A percentile compares a stretch with the other conserved stretches of the same genome.
These are phyloP conservation scores for Eulemur mongoz DNA, from an alignment of 2,797 vertebrate species.

Conservation along the genomic window DNA sequence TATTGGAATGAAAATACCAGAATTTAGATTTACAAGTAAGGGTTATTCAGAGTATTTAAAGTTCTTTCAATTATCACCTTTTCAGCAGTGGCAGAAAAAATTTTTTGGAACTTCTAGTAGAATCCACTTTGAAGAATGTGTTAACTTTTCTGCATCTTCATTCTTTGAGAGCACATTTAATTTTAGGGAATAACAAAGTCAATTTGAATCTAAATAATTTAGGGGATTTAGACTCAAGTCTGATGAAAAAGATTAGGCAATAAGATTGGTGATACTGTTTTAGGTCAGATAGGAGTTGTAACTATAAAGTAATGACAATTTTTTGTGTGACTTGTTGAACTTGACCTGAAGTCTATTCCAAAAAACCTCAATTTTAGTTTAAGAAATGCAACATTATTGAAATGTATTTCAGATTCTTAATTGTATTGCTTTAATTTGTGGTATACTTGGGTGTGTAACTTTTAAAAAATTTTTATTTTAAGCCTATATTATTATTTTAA, in stretches of 20 bases:
- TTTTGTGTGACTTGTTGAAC: conserved; percentile 41
- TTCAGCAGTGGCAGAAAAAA: background rate
- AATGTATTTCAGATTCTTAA: background rate
- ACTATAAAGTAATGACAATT: conserved; percentile 40
- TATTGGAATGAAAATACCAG: conserved; percentile 4
- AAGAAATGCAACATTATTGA: background rate
- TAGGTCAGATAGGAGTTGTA: background rate
- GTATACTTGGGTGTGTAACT: conserved; percentile 23
- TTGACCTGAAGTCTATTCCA: conserved; percentile 39
- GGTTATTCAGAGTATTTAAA: background rate
- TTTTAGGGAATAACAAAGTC: conserved; percentile 7
- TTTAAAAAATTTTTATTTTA: background rate
- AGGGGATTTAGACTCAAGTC: conserved; percentile 2
- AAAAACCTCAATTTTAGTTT: background rate
- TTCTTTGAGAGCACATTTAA: conserved; percentile 35
- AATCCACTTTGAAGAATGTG: background rate
- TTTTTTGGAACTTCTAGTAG: conserved; percentile 35
- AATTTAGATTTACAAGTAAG: conserved; percentile 11
- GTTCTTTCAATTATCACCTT: conserved; percentile 8
- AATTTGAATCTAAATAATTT: conserved; percentile 15
- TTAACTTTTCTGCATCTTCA: conserved; percentile 1
- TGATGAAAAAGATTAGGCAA: conserved; percentile 33
- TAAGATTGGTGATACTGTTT: conserved; percentile 18
- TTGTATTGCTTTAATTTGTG: conserved; percentile 7
- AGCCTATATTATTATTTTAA: conserved; percentile 32